Base-by-base conservation (phyloP, 1,140 invertebrate genomes). In the Acyrthosiphon pisum region DNA sequence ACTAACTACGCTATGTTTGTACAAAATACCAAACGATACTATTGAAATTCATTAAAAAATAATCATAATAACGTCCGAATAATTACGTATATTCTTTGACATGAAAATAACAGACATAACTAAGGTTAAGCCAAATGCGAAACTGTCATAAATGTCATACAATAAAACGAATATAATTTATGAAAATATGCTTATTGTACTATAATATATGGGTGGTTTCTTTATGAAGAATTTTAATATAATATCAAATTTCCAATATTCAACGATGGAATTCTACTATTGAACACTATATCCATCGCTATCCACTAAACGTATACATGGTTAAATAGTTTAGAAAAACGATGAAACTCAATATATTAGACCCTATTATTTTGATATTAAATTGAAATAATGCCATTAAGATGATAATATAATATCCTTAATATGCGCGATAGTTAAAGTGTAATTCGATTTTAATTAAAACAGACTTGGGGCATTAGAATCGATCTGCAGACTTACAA, bases 71-170 rank as follows among this genome's bases (percentile, higher is more conserved):
- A n/a, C 14, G 30, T 11, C n/a, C 44, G n/a, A 88, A 50, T 50
- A 88, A 50, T 88, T 87, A 50, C 48, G 48, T 22, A 53, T 53
- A 50, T 18, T 20, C 87, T 88, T 87, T 87, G 84, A 88, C 87
- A 88, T 22, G 87, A 88, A 50, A 88, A 90, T 90, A 90, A 90
- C 89, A 44, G 89, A 37, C 14, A 60, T 90, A 90, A 90, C 89
- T 90, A 68, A 90, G 23, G 26, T 60, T 90, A 90, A 90, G 26
- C 53, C 37, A 41, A 90, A 90, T n/a, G 23, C 37, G 30, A 56
- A 90, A 90, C 56, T 68, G 89, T 90, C 53, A 90, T 90, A 60
- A 90, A 60, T 90, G 53, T 68, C 37, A 46, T 68, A n/a, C 14
- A 44, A 68, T 60, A 68, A 50, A n/a, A 90, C n/a, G 4, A 18